These are phyloP conservation scores for Ictidomys tridecemlineatus DNA, from an alignment of 2,113 vertebrate species.

Conservation along the genomic window DNA sequence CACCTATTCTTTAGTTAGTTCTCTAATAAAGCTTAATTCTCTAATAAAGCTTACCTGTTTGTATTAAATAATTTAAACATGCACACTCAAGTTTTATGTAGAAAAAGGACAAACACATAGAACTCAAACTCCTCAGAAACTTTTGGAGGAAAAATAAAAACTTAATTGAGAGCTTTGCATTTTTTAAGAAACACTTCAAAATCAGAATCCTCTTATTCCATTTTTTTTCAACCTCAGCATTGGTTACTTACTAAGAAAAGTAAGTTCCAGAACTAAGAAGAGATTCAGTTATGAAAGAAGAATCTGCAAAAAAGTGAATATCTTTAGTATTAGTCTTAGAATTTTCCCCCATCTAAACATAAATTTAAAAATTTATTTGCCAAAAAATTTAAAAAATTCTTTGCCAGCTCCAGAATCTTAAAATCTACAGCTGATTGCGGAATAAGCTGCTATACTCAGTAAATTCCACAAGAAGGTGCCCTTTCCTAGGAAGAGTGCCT, in stretches of 20 bases:
- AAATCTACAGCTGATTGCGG: neutral
- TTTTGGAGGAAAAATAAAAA: slow-evolving; percentile 3
- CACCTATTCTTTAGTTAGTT: neutral
- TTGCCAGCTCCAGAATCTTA: neutral
- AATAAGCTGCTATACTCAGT: slow-evolving; percentile 67
- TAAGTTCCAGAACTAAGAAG: neutral
- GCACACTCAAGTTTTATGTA: neutral
- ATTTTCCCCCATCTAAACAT: neutral
- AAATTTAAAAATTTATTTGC: neutral
- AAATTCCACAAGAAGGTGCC: slow-evolving; percentile 85
- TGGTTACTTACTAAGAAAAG: neutral
- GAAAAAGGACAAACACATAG: slow-evolving; percentile 13
- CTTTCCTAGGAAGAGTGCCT: slow-evolving; percentile 64
- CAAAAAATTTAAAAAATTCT: slow-evolving; percentile 11
- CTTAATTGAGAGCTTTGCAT: neutral
- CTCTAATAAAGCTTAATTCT: neutral
- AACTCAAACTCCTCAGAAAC: slow-evolving; percentile 36
- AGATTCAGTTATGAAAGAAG: neutral
- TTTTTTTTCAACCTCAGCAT: neutral
- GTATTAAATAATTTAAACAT: slow-evolving; percentile 34
- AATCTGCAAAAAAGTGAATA: neutral
- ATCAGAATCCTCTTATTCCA: neutral
- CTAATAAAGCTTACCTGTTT: neutral
- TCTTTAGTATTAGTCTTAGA: neutral
- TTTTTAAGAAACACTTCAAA: slow-evolving; percentile 45